A percentile compares a stretch with the other conserved stretches of the same genome.
Evolutionary conservation across 2,113 vertebrate species (phyloP).

Genomic region (Oxygymnocypris stewartii): DNA sequence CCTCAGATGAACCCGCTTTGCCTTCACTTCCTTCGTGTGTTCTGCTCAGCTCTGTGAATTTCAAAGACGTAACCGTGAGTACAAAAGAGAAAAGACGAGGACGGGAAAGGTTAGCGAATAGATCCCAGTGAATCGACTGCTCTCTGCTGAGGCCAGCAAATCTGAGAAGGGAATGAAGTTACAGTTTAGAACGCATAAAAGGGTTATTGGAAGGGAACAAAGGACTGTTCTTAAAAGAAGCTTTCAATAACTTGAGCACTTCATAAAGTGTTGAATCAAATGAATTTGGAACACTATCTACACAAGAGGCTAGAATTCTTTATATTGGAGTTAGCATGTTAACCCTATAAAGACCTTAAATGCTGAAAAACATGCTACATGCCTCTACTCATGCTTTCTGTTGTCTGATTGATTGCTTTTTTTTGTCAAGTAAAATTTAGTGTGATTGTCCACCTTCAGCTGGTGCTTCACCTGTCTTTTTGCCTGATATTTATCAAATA

Average conservation of each 20-base stretch:
- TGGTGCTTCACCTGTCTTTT: too few relatives aligned
- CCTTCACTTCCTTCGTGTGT: too few relatives aligned
- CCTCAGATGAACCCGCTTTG: not conserved
- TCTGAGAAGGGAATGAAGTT: not conserved
- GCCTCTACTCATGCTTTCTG: too few relatives aligned
- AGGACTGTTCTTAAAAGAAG: not conserved
- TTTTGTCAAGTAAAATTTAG: too few relatives aligned
- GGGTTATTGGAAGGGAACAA: not conserved
- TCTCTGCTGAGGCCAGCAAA: too few relatives aligned
- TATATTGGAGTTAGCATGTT: too few relatives aligned
- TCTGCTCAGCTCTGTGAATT: conserved; percentile 3
- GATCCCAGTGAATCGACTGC: conserved; percentile 23
- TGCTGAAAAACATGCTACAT: too few relatives aligned
- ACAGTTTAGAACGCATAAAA: not conserved
- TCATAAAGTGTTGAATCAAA: not conserved
- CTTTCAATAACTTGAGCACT: not conserved
- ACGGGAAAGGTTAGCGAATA: not conserved
- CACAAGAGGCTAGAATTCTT: not conserved
- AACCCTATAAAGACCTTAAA: too few relatives aligned
- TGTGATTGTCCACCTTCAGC: too few relatives aligned
- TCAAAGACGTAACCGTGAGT: not conserved
- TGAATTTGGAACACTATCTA: not conserved
- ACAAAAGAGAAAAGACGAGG: not conserved
- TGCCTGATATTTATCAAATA: too few relatives aligned
- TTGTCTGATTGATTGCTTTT: too few relatives aligned